Conservation (phyloP, 2,113 vertebrate genomes). For the Xyrauchen texanus region DNA sequence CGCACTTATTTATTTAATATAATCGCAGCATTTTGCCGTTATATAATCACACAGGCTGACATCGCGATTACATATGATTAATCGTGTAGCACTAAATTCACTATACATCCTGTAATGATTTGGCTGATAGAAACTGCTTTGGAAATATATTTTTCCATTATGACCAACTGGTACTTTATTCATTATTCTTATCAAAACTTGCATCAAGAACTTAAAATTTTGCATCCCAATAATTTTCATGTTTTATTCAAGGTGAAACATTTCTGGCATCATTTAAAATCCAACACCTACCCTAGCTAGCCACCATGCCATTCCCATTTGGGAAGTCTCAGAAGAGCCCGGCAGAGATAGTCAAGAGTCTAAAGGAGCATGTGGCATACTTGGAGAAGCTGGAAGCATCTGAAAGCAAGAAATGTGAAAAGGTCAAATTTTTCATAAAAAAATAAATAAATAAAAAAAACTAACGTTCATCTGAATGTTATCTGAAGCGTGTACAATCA, state of each 20-base stretch:
- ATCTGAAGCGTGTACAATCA: background rate
- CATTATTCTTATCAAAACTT: background rate
- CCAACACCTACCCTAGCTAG: constrained; percentile 17
- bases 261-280: constrained; percentile 13
- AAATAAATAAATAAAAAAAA: too few species aligned
- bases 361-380: constrained; percentile 77
- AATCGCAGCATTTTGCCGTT: too few species aligned
- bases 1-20: too few species aligned
- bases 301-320: constrained; percentile 80
- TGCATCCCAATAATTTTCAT: background rate
- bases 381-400: constrained; percentile 76
- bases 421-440: constrained; percentile 68
- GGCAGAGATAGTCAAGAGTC: constrained; percentile 76
- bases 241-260: constrained; percentile 25
- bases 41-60: too few species aligned
- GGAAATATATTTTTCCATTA: too few species aligned
- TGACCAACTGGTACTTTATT: too few species aligned
- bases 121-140: too few species aligned
- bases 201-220: background rate
- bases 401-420: constrained; percentile 79
- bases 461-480: background rate
- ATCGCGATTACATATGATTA: too few species aligned
- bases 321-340: constrained; percentile 82
- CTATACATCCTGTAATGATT: too few species aligned
- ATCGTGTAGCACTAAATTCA: too few species aligned